phyloP scores from a whole-genome alignment of 1,140 invertebrate species.

The Macrotrachela quadricornifera region DNA sequence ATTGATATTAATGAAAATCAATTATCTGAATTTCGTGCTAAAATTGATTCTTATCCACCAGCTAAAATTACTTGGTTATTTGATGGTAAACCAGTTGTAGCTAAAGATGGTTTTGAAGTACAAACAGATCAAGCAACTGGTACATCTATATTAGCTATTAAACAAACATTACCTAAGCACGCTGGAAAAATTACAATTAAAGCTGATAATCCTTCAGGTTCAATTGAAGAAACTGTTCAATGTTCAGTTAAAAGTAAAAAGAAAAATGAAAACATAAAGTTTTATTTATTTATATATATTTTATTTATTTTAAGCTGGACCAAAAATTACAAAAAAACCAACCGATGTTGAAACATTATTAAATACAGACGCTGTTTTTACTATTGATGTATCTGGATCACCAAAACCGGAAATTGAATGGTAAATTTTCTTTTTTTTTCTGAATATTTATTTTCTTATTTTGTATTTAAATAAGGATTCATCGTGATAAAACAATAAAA shows the following conservation, averaged over 20 bases:
- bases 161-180: no score
- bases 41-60: slow-evolving; percentile 42
- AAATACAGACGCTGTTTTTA: slow-evolving; percentile 15
- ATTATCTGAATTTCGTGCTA: slow-evolving; percentile 54
- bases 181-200: slow-evolving; percentile 39
- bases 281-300: no score
- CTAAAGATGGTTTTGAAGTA: neutral
- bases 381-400: slow-evolving; percentile 19
- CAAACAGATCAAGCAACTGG: neutral
- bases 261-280: no score
- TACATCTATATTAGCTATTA: neutral
- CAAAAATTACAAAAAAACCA: no score
- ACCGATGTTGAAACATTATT: no score
- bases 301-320: no score
- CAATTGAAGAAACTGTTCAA: slow-evolving; percentile 19
- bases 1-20: slow-evolving; percentile 62
- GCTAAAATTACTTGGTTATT: slow-evolving; percentile 1
- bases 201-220: slow-evolving; percentile 22
- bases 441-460: no score
- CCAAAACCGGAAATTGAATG: slow-evolving; percentile 22
- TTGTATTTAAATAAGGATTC: no score
- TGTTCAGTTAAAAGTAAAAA: slow-evolving; percentile 22
- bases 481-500: no score
- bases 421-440: slow-evolving; percentile 9
- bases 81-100: neutral